Evolutionary conservation across 92 coral and sea anemone genomes (phyloP).

Genomic region (Phenganax subtilis): DNA sequence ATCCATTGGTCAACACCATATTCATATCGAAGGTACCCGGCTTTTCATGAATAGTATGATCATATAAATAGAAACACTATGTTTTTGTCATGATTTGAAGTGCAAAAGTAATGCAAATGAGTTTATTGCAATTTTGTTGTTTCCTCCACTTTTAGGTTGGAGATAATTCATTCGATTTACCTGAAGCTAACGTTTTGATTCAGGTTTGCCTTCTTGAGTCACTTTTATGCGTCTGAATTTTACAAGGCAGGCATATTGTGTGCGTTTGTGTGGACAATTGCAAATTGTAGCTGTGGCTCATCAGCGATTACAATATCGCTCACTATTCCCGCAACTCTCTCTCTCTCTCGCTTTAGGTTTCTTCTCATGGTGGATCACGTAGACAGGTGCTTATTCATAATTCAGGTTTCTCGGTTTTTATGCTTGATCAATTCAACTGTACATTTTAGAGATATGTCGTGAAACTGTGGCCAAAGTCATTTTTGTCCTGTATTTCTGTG

Average conservation of each 20-base stretch:
- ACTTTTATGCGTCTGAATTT: background rate
- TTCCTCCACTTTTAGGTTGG: slow-evolving; percentile 67
- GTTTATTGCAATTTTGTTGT: background rate
- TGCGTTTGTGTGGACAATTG: too few species aligned
- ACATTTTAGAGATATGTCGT: too few species aligned
- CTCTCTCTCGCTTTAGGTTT: slow-evolving; percentile 51
- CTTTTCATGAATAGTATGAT: background rate
- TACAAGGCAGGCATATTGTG: too few species aligned
- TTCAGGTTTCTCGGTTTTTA: background rate
- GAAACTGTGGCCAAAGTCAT: too few species aligned
- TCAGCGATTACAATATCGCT: background rate
- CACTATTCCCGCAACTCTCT: background rate
- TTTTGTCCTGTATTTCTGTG: too few species aligned
- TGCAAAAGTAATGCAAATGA: too few species aligned
- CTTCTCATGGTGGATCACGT: slow-evolving; percentile 97
- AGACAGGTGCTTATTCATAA: slow-evolving; percentile 63
- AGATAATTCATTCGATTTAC: slow-evolving; percentile 97
- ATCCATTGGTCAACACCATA: slow-evolving; percentile 90
- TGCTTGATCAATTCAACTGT: too few species aligned
- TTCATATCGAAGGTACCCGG: slow-evolving; percentile 81
- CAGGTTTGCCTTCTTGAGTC: slow-evolving; percentile 54
- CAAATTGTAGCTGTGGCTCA: too few species aligned
- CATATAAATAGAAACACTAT: background rate
- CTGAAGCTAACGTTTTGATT: slow-evolving; percentile 93
- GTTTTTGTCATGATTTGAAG: background rate